phyloP scores from a whole-genome alignment of 2,888 invertebrate species.

The Pimpla rufipes region DNA sequence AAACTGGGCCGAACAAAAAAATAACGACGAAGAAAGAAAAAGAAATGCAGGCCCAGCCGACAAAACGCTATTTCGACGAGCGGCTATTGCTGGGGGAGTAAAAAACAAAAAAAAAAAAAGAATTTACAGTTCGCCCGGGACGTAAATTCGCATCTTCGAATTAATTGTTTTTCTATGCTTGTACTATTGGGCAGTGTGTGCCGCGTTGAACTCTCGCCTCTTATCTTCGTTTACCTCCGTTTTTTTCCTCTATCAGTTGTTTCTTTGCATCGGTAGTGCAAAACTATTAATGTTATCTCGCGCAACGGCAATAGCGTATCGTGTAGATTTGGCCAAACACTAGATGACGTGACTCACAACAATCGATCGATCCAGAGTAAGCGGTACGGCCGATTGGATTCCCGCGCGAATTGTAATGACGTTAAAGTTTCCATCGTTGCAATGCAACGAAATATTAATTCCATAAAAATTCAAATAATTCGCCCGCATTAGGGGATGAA shows the following conservation, averaged over 20 bases:
- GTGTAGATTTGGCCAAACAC: slow-evolving; percentile 40
- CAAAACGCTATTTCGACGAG: slow-evolving; percentile 6
- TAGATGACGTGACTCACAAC: slow-evolving; percentile 26
- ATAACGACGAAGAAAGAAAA: background rate
- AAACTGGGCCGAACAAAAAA: slow-evolving; percentile 1
- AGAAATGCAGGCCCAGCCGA: background rate
- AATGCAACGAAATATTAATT: too few species aligned
- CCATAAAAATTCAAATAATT: too few species aligned
- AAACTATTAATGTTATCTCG: slow-evolving; percentile 34
- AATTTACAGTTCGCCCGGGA: slow-evolving; percentile 2
- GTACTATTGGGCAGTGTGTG: slow-evolving; percentile 40
- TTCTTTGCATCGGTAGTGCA: slow-evolving; percentile 66
- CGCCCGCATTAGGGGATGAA: too few species aligned
- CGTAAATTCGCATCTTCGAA: slow-evolving; percentile 12
- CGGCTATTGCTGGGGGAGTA: background rate
- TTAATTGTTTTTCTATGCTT: slow-evolving; percentile 69
- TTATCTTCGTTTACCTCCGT: slow-evolving; percentile 69
- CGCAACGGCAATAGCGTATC: slow-evolving; percentile 48
- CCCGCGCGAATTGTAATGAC: background rate
- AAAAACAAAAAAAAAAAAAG: background rate
- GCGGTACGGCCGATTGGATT: background rate
- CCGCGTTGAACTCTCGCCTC: slow-evolving; percentile 56
- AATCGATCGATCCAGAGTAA: slow-evolving; percentile 24
- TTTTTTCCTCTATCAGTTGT: slow-evolving; percentile 23
- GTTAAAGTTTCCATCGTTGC: too few species aligned